Base-by-base conservation (phyloP, 1,140 invertebrate species). In the Zaprionus lachaisei region DNA sequence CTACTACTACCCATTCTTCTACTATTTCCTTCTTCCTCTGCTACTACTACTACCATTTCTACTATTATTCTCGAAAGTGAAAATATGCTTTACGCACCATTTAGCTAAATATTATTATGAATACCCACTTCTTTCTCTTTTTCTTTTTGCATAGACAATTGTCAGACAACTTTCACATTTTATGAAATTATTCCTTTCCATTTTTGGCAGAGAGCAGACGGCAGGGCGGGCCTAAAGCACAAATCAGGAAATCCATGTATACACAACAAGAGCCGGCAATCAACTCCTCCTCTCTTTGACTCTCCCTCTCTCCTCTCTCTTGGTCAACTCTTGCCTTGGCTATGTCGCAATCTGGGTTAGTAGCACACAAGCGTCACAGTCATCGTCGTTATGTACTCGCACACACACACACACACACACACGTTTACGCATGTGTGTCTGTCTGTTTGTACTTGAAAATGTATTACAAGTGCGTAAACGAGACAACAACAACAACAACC, bases 111-210 rank as follows among this genome's bases (percentile, higher is more conserved):
- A 49, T 56, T 67, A n/a, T 44, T 51, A 62, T 62, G 47, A 61
- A 37, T 56, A 22, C 24, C 37, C 55, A 60, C n/a, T 26, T 61
- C 20, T 77, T 64, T 73, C 34, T 55, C 51, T 72, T 41, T 62
- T 51, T 64, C 17, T 15, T 57, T 54, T 66, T 41, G 28, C 68
- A 72, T 65, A 77, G 74, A 63, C 38, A 67, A 66, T 77, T 72
- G 38, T 65, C 28, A 20, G 47, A 49, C 76, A 87, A 89, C 83
- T 89, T 87, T 89, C 83, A 89, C 84, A 89, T 83, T 83, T 77
- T 26, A 58, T n/a, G n/a, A 72, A 57, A 67, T 57, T 60, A 70
- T 86, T 86, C 86, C 80, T 67, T 65, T 67, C 38, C 28, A 47
- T 67, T 81, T 86, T 86, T 83, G 55, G 67, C 49, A 56, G 38